Evolutionary conservation across 2,797 vertebrate species (phyloP), one percentile per base, ranked within the genome.

Genomic region (Meda fulgida): DNA sequence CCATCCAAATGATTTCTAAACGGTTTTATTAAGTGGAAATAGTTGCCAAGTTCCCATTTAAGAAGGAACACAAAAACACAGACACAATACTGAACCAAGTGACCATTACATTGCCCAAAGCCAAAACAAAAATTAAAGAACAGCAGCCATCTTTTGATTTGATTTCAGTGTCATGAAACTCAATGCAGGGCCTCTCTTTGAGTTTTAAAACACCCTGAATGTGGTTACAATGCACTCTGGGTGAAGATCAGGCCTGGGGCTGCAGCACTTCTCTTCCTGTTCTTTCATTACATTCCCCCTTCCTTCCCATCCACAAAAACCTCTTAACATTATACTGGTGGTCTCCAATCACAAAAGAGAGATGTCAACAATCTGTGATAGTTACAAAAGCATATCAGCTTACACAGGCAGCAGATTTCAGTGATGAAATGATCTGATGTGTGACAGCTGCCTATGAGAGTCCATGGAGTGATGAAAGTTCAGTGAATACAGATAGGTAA

Each of bases 91-190:
- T 40, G 36, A 78, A 67, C 10, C 69, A 84, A 69, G 83, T 63
- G 51, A 70, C 66, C 83, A 71, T 36, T 83, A 78, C 85, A 80
- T 73, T 7, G 78, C 87, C 87, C 72, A 81, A 82, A 85, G 89
- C 90, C 75, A 88, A 66, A 79, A 87, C 78, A 82, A 86, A 69
- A 89, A 84, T 90, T 76, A 89, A 80, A 84, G 80, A 84, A 82
- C 13, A 26, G 23, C 5, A 23, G 78, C 67, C 38, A 69, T 31
- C 29, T 43, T 31, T 51, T 84, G 85, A 88, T 93, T 90, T 78
- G 43, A 90, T 93, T 92, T 90, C 86, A 76, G 70, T 85, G 84
- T 46, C 31, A 46, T n/a, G 88, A 88, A 91, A 89, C 79, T 73
- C 79, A 77, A 92, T 75, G 51, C 84, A 34, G 55, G 85, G 81